Evolutionary conservation across 2,797 vertebrate genomes (phyloP).

Genomic region (Cygnus olor): DNA sequence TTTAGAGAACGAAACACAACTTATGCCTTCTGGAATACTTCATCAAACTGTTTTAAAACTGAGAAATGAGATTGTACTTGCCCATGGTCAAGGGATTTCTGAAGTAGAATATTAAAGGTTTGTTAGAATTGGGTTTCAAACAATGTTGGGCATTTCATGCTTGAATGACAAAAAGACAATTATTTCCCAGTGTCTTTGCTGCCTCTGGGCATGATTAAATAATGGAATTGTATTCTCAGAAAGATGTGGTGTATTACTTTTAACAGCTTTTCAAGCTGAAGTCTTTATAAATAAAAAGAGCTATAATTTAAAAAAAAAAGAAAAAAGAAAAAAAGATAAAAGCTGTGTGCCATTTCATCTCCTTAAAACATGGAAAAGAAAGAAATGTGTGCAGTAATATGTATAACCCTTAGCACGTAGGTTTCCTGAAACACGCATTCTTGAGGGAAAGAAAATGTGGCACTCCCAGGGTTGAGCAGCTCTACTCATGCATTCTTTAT

Average conservation of each 20-base stretch:
- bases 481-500: neutral
- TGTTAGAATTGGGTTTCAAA: conserved; percentile 71
- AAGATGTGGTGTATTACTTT: conserved; percentile 69
- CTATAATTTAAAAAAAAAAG: conserved; percentile 36
- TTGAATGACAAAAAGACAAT: conserved; percentile 70
- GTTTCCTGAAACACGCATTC: neutral
- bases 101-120: conserved; percentile 60
- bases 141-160: conserved; percentile 64
- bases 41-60: conserved; percentile 58
- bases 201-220: conserved; percentile 74
- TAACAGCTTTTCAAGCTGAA: conserved; percentile 70
- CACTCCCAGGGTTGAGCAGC: neutral
- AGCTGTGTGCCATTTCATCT: neutral
- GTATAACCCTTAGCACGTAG: neutral
- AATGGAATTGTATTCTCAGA: conserved; percentile 63
- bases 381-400: neutral
- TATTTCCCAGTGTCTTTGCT: conserved; percentile 63
- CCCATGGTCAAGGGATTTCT: conserved; percentile 65
- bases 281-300: conserved; percentile 56
- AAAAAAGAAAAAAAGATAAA: conserved; percentile 16
- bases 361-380: conserved; percentile 9
- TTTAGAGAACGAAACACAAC: conserved; percentile 37
- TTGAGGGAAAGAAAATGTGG: neutral
- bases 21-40: conserved; percentile 47
- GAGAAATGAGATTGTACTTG: conserved; percentile 59